Evolutionary conservation across 1,140 invertebrate genomes (phyloP).

Genomic region (Chrysomallon squamiferum): DNA sequence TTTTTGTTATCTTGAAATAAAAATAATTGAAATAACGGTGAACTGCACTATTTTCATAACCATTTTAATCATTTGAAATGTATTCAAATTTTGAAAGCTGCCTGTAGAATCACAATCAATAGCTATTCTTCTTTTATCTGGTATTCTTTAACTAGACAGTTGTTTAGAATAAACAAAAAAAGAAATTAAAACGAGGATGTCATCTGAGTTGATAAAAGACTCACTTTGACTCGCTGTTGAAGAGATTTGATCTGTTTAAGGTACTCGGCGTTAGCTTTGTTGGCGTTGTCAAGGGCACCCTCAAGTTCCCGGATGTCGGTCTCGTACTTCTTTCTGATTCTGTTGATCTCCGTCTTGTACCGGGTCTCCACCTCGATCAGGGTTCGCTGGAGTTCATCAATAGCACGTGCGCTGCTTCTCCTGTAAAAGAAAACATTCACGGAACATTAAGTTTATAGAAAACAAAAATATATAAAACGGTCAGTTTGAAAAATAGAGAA

Average conservation of each 20-base stretch:
- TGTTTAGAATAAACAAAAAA: too few relatives aligned
- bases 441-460: slow-evolving; percentile 4
- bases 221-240: slow-evolving; percentile 53
- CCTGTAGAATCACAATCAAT: too few relatives aligned
- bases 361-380: slow-evolving; percentile 62
- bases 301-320: slow-evolving; percentile 61
- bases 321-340: slow-evolving; percentile 64
- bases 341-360: slow-evolving; percentile 61
- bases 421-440: slow-evolving; percentile 35
- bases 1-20: too few relatives aligned
- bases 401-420: slow-evolving; percentile 58
- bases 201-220: too few relatives aligned
- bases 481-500: not conserved
- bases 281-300: slow-evolving; percentile 58
- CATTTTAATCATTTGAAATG: too few relatives aligned
- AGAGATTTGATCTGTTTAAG: slow-evolving; percentile 56
- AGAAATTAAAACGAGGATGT: too few relatives aligned
- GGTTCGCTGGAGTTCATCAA: slow-evolving; percentile 62
- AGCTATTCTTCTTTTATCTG: too few relatives aligned
- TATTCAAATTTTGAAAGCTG: too few relatives aligned
- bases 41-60: too few relatives aligned
- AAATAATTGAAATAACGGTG: too few relatives aligned
- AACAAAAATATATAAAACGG: too few relatives aligned
- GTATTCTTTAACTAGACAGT: too few relatives aligned
- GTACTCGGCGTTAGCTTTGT: slow-evolving; percentile 57